These are phyloP conservation scores for Mobula hypostoma DNA, from an alignment of 2,113 vertebrate species.

Conservation along the genomic window DNA sequence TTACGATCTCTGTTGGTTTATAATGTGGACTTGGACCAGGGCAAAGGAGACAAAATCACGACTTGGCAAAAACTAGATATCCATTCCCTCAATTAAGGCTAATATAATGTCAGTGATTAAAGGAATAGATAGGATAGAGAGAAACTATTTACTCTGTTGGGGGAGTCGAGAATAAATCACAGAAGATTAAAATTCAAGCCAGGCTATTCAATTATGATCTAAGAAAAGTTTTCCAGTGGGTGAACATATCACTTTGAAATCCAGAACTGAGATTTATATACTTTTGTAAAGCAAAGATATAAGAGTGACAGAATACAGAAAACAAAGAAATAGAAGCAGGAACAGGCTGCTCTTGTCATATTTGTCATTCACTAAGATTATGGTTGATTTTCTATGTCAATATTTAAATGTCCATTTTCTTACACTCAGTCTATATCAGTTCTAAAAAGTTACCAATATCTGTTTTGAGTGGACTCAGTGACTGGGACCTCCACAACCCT, in stretches of 20 bases:
- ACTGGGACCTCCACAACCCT: too few relatives aligned
- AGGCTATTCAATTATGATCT: neutral
- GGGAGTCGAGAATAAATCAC: neutral
- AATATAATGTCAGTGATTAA: neutral
- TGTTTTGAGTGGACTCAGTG: too few relatives aligned
- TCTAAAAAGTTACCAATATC: too few relatives aligned
- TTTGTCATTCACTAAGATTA: neutral
- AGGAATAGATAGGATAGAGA: neutral
- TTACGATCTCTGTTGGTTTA: neutral
- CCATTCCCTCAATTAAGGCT: neutral
- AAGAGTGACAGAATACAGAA: too few relatives aligned
- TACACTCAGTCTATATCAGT: too few relatives aligned
- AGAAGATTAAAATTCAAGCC: neutral
- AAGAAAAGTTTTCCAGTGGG: neutral
- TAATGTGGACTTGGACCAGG: neutral
- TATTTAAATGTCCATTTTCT: too few relatives aligned
- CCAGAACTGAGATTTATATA: neutral
- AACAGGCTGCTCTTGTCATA: too few relatives aligned
- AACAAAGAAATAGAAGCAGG: too few relatives aligned
- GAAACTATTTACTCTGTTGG: neutral
- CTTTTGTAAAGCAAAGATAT: too few relatives aligned
- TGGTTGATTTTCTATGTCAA: too few relatives aligned
- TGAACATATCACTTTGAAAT: too few relatives aligned
- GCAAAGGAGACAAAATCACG: neutral
- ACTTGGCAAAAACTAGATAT: neutral